Base-by-base conservation (phyloP, 2,797 vertebrate genomes). In the Pteronotus mesoamericanus region DNA sequence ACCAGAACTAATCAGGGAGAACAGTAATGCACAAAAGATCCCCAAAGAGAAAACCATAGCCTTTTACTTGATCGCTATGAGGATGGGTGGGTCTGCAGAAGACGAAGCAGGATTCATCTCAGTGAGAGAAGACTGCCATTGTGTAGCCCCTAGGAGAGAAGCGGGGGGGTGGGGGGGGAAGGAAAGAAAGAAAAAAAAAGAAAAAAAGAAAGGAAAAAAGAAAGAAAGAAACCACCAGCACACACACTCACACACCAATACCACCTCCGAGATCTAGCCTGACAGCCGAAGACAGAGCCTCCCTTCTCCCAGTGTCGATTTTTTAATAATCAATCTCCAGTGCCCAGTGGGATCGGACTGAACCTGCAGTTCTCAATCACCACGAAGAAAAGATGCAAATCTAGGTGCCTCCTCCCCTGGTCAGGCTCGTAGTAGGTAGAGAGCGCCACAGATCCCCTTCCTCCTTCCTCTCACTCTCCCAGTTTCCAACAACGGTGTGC, bases 11-110 rank as follows among this genome's bases (percentile, higher is more conserved):
- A 99, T 98, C 99, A 97, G 99, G 98, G 98, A 98, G 98, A 98
- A 98, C 98, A 98, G 98, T 98, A 97, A 98, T 99, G 98, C 99
- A 99, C 99, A 98, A 97, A 99, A 98, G 99, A 98, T 99, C 98
- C 99, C 99, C 99, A 97, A 98, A 98, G 98, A 99, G 98, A 99
- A 98, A 99, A 99, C 97, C 99, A 99, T 99, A 98, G 99, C 99
- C 99, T 98, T 98, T 99, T 98, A 99, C 99, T 99, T 99, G 99
- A 98, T 99, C 98, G 99, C 98, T 99, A 98, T 98, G 98, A 99
- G 98, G 99, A 99, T 99, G 99, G 99, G 99, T 99, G 99, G 99
- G 99, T 99, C 99, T 99, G 99, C 99, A 99, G 99, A 99, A 99
- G 99, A 99, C 99, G 99, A 98, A 98, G 98, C 98, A 99, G 99